Evolutionary conservation across 1,140 invertebrate species (phyloP).

Genomic region (Euwallacea fornicatus): DNA sequence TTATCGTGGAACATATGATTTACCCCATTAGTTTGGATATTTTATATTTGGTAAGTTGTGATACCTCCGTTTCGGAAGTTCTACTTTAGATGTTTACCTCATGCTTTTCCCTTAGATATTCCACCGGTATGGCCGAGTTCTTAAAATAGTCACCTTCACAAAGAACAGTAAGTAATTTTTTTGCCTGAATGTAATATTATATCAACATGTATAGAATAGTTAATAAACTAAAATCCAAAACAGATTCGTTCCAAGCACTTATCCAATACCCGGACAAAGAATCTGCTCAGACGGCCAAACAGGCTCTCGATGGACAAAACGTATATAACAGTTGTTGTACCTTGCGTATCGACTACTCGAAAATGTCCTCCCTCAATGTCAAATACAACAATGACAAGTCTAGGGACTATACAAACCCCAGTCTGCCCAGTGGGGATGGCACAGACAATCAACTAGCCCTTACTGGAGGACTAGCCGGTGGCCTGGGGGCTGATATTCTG

Average conservation of each 20-base stretch:
- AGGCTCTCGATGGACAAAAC: slow-evolving; percentile 96
- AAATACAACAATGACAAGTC: slow-evolving; percentile 99
- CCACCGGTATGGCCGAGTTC: slow-evolving; percentile 94
- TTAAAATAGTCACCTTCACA: slow-evolving; percentile 99
- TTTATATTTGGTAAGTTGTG: slow-evolving; percentile 75
- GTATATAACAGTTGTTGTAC: slow-evolving; percentile 99
- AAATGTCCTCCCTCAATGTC: slow-evolving; percentile 95
- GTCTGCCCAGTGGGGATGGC: slow-evolving; percentile 88
- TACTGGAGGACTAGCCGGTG: slow-evolving; percentile 61
- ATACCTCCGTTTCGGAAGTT: background rate
- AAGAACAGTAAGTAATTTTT: slow-evolving; percentile 90
- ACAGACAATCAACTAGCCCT: slow-evolving; percentile 57
- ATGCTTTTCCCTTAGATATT: slow-evolving; percentile 80
- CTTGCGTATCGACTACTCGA: slow-evolving; percentile 98
- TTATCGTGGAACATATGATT: slow-evolving; percentile 97
- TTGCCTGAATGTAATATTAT: background rate
- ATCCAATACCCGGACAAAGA: slow-evolving; percentile 97
- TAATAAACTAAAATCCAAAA: background rate
- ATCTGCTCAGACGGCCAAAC: slow-evolving; percentile 94
- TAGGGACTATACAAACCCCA: slow-evolving; percentile 97
- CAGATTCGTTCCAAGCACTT: slow-evolving; percentile 97
- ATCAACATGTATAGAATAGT: background rate
- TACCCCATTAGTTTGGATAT: slow-evolving; percentile 98
- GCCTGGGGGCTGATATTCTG: slow-evolving; percentile 59
- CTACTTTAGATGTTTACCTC: slow-evolving; percentile 1